These are phyloP conservation scores for Festucalex cinctus DNA, from an alignment of 2,113 vertebrate species.

Conservation along the genomic window DNA sequence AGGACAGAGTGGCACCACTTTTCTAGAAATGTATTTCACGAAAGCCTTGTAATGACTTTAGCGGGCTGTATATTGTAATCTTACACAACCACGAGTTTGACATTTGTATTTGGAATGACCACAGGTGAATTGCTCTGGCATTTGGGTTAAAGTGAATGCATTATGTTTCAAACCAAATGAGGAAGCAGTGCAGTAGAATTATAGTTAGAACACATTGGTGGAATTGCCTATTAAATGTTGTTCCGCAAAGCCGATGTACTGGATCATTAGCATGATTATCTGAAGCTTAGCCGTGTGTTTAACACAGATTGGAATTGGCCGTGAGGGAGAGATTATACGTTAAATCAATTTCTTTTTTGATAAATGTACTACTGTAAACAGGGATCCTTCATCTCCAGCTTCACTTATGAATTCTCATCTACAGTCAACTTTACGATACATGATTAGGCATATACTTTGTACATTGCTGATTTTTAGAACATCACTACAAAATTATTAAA, in stretches of 20 bases:
- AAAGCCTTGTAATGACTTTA: not conserved
- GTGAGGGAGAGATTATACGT: slow-evolving; percentile 39
- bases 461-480: no score
- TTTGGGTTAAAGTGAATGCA: not conserved
- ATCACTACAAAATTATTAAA: no score
- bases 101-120: slow-evolving; percentile 1
- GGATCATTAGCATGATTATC: slow-evolving; percentile 9
- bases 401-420: no score
- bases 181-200: not conserved
- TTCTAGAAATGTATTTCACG: not conserved
- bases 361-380: not conserved
- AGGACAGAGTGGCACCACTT: not conserved
- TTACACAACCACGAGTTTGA: not conserved
- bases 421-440: no score
- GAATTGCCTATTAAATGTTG: slow-evolving; percentile 6
- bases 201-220: not conserved
- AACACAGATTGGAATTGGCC: slow-evolving; percentile 34
- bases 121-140: not conserved
- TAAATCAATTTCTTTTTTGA: slow-evolving; percentile 10
- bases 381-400: slow-evolving; percentile 7
- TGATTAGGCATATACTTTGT: no score
- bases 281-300: slow-evolving; percentile 28
- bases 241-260: slow-evolving; percentile 14
- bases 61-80: not conserved
- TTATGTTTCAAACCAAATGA: not conserved